Conservation (phyloP, 2,113 vertebrate genomes). For the Hemichromis elongatus region DNA sequence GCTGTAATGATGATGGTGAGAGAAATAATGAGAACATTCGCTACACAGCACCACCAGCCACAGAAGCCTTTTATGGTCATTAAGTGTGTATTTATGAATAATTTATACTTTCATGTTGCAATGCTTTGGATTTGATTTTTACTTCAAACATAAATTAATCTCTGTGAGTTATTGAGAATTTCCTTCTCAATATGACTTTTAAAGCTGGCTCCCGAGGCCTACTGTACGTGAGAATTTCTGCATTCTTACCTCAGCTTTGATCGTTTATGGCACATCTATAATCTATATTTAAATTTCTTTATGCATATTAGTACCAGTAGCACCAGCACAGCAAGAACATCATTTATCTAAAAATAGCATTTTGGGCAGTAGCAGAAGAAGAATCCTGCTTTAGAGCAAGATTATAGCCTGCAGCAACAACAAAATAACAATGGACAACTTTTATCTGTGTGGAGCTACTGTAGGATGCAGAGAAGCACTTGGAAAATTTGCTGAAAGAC, state of each 20-base stretch:
- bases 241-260: not conserved
- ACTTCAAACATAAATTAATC: not conserved
- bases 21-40: not conserved
- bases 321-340: not conserved
- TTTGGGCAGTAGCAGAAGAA: not conserved
- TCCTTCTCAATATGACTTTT: not conserved
- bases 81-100: constrained; percentile 28
- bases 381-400: not conserved
- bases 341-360: not conserved
- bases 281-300: not conserved
- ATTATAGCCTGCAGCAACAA: not conserved
- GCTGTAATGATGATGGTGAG: not conserved
- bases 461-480: constrained; percentile 3
- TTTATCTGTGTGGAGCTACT: constrained; percentile 10
- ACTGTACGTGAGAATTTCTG: not conserved
- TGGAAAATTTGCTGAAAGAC: constrained; percentile 30
- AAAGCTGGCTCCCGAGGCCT: not conserved
- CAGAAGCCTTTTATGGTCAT: constrained; percentile 1
- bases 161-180: not conserved
- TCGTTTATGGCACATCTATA: not conserved
- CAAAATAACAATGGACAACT: constrained; percentile 15
- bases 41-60: not conserved
- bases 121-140: constrained; percentile 5
- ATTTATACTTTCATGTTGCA: constrained; percentile 31
- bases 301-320: not conserved